Evolutionary conservation across 2,888 invertebrate species (phyloP), one percentile per base, ranked within the genome.

Genomic region (Aromia moschata): DNA sequence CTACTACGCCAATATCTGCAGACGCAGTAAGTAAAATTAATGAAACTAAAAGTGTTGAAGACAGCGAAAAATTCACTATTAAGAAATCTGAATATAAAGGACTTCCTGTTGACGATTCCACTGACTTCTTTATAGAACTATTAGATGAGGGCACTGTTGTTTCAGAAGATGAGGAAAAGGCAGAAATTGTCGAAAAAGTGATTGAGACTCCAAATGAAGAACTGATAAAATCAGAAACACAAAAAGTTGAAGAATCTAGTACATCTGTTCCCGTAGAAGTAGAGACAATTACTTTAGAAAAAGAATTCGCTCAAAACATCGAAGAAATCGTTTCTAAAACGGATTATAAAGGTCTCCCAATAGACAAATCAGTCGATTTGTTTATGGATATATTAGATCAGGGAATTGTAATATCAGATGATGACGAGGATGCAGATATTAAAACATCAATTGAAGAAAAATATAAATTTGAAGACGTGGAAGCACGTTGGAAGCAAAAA

Each of bases 391-490:
- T 72, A 52, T 58, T 75, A 25, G 81, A 81, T 52, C 79, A 81
- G 52, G 77, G 78, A n/a, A 76, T 79, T 62, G 67, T 68, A 2
- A 73, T 81, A 38, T 76, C 79, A 1, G 78, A 79, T n/a, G 78
- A 77, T 46, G 69, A 41, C 1, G 56, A 44, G 37, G 9, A 20
- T 1, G 38, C 41, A 25, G 25, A 25, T 4, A 4, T 5, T 5
- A 25, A 25, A 25, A 9, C 25, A 4, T 25, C 25, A 25, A 25
- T 25, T 25, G 25, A 5, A 25, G 25, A 25, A 25, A 9, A 25
- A 25, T 5, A 25, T 25, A 25, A 25, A 5, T n/a, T n/a, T n/a
- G n/a, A n/a, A n/a, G n/a, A n/a, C n/a, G n/a, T n/a, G n/a, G n/a
- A n/a, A n/a, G n/a, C n/a, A n/a, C n/a, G n/a, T n/a, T n/a, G n/a